phyloP scores from a whole-genome alignment of 2,888 invertebrate species.

The Eilema griseolum region DNA sequence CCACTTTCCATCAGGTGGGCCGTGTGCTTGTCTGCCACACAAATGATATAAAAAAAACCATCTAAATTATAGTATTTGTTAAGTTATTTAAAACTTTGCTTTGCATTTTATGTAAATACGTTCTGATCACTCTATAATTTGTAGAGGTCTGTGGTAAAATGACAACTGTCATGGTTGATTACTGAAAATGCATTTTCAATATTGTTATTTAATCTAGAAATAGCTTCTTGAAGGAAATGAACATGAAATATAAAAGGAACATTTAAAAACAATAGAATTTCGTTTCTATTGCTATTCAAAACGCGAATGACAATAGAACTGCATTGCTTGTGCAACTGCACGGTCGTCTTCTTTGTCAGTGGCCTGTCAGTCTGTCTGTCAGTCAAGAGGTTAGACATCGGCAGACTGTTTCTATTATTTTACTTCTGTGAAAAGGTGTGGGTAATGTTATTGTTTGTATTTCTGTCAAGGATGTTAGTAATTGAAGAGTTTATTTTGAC shows the following conservation, averaged over 20 bases:
- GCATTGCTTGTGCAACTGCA: constrained; percentile 47
- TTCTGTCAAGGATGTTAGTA: constrained; percentile 29
- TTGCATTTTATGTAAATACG: background rate
- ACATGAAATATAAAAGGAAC: background rate
- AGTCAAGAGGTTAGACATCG: constrained; percentile 53
- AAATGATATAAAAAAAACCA: no score
- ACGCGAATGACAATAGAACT: constrained; percentile 35
- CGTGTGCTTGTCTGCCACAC: no score
- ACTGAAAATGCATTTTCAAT: background rate
- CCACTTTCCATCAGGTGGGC: no score
- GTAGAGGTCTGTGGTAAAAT: background rate
- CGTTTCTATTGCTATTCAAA: constrained; percentile 17
- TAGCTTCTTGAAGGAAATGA: background rate
- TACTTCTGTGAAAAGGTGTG: constrained; percentile 40
- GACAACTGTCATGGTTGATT: constrained; percentile 7
- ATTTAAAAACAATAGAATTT: constrained; percentile 13
- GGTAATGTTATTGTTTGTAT: constrained; percentile 40
- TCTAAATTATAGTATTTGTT: no score
- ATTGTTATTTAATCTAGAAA: background rate
- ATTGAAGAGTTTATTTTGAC: constrained; percentile 17
- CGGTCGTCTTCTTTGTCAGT: constrained; percentile 40
- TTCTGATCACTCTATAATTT: background rate
- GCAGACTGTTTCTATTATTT: constrained; percentile 42
- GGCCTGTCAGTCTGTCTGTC: constrained; percentile 35
- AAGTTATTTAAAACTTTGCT: no score